Percentiles rank a stretch among this genome's conserved stretches.
phyloP scores from a whole-genome alignment of 2,797 vertebrate genomes.

The Bradypodion ventrale region DNA sequence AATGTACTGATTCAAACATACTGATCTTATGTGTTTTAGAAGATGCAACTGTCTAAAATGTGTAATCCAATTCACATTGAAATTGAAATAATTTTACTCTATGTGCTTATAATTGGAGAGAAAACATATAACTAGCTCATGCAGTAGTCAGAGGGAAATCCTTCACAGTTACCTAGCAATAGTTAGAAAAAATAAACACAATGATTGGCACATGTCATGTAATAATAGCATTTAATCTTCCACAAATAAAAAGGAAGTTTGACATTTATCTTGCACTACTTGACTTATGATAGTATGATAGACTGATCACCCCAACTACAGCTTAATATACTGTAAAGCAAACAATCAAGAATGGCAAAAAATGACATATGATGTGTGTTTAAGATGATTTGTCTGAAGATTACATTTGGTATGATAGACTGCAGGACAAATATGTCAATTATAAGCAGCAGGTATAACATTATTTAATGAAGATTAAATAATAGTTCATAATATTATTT shows the following conservation, averaged over 20 bases:
- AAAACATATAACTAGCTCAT: background rate
- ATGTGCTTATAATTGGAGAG: background rate
- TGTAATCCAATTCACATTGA: background rate
- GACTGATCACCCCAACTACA: conserved; percentile 3
- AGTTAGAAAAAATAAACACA: conserved; percentile 10
- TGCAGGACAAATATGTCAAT: background rate
- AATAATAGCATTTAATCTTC: conserved; percentile 17
- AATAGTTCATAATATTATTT: background rate
- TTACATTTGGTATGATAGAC: background rate
- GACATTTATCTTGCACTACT: background rate
- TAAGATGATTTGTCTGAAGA: conserved; percentile 13
- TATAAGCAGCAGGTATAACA: background rate
- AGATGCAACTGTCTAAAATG: background rate
- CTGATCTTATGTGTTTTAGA: background rate
- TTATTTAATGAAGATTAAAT: conserved; percentile 1
- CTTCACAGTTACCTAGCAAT: background rate
- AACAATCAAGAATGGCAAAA: conserved; percentile 41
- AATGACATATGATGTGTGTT: conserved; percentile 14
- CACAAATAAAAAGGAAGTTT: conserved; percentile 10
- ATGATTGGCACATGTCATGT: background rate
- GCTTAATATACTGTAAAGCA: conserved; percentile 22
- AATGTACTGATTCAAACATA: conserved; percentile 1
- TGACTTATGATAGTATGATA: conserved; percentile 39
- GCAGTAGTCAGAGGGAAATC: background rate
- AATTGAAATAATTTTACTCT: background rate